These are phyloP conservation scores for Lepidotrigona ventralis DNA, from an alignment of 1,140 invertebrate species.

Conservation along the genomic window DNA sequence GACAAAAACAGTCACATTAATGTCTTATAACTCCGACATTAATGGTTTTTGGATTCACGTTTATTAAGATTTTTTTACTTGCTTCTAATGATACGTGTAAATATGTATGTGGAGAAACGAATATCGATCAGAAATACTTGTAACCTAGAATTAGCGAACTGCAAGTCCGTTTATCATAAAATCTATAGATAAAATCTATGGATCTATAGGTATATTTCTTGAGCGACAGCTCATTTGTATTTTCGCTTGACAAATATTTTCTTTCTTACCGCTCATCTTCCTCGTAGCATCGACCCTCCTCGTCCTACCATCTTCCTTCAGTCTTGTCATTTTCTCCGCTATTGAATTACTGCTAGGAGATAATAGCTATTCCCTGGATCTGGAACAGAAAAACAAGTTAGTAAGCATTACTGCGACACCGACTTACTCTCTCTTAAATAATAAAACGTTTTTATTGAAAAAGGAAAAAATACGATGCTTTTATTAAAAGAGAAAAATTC, in stretches of 20 bases:
- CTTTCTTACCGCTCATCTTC: background rate
- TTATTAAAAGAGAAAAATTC: too few species aligned
- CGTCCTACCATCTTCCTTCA: background rate
- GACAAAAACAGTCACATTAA: too few species aligned
- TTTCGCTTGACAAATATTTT: background rate
- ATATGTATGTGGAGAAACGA: too few species aligned
- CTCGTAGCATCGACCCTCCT: too few species aligned
- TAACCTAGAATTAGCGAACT: too few species aligned
- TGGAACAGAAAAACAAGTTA: constrained; percentile 29
- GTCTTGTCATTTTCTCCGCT: constrained; percentile 8
- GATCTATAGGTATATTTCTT: background rate
- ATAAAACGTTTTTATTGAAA: background rate
- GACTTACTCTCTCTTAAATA: background rate
- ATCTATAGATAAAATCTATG: background rate
- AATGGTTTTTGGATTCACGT: too few species aligned
- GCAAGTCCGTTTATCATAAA: background rate
- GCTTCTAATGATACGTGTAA: too few species aligned
- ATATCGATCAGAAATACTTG: too few species aligned
- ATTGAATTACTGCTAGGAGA: constrained; percentile 19
- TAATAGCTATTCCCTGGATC: constrained; percentile 10
- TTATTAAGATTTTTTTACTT: too few species aligned
- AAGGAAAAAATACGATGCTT: background rate
- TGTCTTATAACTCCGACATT: too few species aligned
- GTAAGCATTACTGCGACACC: constrained; percentile 12
- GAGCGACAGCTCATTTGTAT: background rate